These are phyloP conservation scores for Lagopus leucura DNA, from an alignment of 2,113 vertebrate genomes.

Conservation along the genomic window DNA sequence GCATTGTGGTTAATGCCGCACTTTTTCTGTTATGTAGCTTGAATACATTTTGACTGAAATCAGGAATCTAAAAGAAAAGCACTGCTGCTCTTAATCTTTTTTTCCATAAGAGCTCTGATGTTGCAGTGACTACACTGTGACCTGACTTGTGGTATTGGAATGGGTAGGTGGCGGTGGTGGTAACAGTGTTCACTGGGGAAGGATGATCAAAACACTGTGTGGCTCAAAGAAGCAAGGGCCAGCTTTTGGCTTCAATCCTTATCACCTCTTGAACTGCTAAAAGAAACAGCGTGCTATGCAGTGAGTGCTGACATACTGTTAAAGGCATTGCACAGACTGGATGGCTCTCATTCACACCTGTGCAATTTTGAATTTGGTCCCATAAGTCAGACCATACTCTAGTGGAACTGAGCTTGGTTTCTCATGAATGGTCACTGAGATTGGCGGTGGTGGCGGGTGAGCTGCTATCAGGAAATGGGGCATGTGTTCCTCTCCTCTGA, in stretches of 20 bases:
- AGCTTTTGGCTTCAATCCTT: neutral
- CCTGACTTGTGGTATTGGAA: neutral
- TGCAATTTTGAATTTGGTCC: neutral
- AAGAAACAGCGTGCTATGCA: neutral
- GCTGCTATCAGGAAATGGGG: conserved; percentile 52
- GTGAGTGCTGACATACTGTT: neutral
- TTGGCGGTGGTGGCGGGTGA: neutral
- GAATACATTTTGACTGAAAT: neutral
- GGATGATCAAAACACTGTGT: neutral
- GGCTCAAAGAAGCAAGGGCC: neutral
- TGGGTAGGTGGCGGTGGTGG: neutral
- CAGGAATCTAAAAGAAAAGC: neutral
- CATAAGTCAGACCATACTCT: neutral
- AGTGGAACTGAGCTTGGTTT: neutral
- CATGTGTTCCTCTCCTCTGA: conserved; percentile 61
- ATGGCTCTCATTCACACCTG: conserved; percentile 38
- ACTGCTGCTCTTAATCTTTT: neutral
- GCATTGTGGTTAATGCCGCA: neutral
- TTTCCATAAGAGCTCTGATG: neutral
- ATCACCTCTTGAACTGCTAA: neutral
- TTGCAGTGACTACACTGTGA: neutral
- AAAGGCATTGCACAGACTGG: conserved; percentile 13
- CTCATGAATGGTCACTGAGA: neutral
- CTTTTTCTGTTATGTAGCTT: neutral
- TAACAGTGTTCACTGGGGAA: neutral